Conservation (phyloP, 2,888 invertebrate genomes). For the Lycocerus yunnanus region DNA sequence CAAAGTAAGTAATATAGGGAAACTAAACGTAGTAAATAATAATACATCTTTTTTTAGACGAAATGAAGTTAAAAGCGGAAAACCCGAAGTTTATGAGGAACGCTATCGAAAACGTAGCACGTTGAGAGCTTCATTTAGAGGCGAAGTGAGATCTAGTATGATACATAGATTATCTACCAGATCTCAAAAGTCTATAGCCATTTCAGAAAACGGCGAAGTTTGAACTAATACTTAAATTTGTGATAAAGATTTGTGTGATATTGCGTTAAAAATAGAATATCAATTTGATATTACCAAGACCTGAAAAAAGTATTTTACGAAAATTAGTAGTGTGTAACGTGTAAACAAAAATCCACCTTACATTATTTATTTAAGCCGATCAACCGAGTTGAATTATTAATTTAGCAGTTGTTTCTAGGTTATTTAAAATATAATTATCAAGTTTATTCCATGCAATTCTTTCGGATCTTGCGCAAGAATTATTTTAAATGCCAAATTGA, state of each 20-base stretch:
- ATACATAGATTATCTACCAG: constrained; percentile 60
- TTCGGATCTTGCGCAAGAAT: too few relatives aligned
- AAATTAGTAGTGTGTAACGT: too few relatives aligned
- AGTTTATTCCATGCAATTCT: too few relatives aligned
- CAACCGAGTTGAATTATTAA: too few relatives aligned
- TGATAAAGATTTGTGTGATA: neutral
- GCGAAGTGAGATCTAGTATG: constrained; percentile 67
- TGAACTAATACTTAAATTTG: neutral
- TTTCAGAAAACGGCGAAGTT: constrained; percentile 40
- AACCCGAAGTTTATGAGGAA: constrained; percentile 40
- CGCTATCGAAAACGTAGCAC: constrained; percentile 58
- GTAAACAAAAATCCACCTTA: too few relatives aligned
- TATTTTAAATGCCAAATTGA: too few relatives aligned
- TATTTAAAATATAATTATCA: too few relatives aligned
- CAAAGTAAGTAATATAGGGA: constrained; percentile 59
- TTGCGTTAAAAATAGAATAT: neutral
- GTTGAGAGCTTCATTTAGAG: constrained; percentile 65
- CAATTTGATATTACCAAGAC: too few relatives aligned
- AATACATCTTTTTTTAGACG: neutral
- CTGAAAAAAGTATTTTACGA: too few relatives aligned
- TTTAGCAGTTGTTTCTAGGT: too few relatives aligned
- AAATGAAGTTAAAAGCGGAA: constrained; percentile 36
- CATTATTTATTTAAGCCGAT: too few relatives aligned
- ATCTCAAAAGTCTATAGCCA: constrained; percentile 54
- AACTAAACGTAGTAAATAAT: neutral